phyloP scores from a whole-genome alignment of 1,140 invertebrate species.

The Achroia grisella region DNA sequence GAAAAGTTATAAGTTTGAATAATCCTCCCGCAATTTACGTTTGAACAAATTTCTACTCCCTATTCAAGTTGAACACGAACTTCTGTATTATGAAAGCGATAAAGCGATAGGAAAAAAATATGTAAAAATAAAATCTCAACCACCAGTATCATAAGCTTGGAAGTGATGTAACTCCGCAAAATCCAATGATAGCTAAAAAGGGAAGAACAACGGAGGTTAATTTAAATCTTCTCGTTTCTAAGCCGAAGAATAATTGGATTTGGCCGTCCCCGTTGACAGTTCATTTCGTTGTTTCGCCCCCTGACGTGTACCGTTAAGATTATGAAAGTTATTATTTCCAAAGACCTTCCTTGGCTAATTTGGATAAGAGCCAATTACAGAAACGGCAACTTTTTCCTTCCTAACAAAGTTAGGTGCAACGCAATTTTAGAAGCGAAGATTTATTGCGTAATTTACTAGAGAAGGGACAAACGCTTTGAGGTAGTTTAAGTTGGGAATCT shows the following conservation, averaged over 20 bases:
- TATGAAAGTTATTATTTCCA: slow-evolving; percentile 60
- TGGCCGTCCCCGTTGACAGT: slow-evolving; percentile 60
- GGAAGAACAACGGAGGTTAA: slow-evolving; percentile 35
- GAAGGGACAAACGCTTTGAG: slow-evolving; percentile 20
- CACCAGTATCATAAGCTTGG: slow-evolving; percentile 20
- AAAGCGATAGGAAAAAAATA: too few relatives aligned
- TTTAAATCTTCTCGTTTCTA: slow-evolving; percentile 48
- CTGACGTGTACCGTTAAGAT: slow-evolving; percentile 52
- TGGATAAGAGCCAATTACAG: slow-evolving; percentile 53
- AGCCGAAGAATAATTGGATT: slow-evolving; percentile 57
- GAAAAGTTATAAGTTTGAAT: too few relatives aligned
- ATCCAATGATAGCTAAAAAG: slow-evolving; percentile 31
- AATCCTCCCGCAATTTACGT: too few relatives aligned
- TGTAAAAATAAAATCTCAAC: slow-evolving; percentile 31
- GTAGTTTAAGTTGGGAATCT: slow-evolving; percentile 23
- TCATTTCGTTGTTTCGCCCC: slow-evolving; percentile 53
- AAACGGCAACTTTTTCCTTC: slow-evolving; percentile 34
- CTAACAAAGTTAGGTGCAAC: slow-evolving; percentile 33
- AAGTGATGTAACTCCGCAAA: slow-evolving; percentile 18
- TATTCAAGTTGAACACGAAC: too few relatives aligned
- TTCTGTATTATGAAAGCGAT: too few relatives aligned
- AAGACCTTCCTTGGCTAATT: slow-evolving; percentile 44
- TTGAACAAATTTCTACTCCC: too few relatives aligned
- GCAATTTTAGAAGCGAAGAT: slow-evolving; percentile 31
- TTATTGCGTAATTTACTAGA: slow-evolving; percentile 36